These are phyloP conservation scores for Chaetodon trifasciatus DNA, from an alignment of 2,797 vertebrate species.

Conservation along the genomic window DNA sequence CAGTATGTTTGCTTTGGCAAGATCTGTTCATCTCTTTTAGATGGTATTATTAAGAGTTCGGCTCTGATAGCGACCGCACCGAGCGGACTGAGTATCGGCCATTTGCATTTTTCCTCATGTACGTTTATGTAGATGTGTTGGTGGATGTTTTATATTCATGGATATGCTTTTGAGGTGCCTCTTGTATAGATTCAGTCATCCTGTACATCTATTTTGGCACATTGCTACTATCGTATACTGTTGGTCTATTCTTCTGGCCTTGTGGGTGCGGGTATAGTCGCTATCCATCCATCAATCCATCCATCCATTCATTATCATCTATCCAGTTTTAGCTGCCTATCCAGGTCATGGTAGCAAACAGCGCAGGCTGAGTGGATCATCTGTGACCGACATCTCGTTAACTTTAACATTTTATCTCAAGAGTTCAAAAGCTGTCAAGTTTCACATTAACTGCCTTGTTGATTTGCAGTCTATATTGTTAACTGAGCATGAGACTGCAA, in stretches of 20 bases:
- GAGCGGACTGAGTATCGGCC: neutral
- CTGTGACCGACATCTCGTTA: constrained; percentile 32
- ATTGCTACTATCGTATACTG: neutral
- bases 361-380: neutral
- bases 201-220: neutral
- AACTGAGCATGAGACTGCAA: neutral
- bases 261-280: neutral
- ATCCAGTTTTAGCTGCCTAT: constrained; percentile 37
- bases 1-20: neutral
- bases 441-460: neutral
- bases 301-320: neutral
- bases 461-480: neutral
- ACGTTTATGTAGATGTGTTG: neutral
- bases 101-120: neutral
- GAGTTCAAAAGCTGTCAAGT: constrained; percentile 16
- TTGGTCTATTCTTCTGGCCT: neutral
- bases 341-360: constrained; percentile 28
- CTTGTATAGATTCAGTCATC: neutral
- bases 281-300: neutral
- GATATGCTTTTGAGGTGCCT: neutral
- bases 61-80: neutral
- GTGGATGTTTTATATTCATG: neutral
- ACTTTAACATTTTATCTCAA: constrained; percentile 13
- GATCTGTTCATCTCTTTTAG: neutral
- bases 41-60: neutral